phyloP scores from a whole-genome alignment of 2,113 vertebrate species.

The Pituophis catenifer region DNA sequence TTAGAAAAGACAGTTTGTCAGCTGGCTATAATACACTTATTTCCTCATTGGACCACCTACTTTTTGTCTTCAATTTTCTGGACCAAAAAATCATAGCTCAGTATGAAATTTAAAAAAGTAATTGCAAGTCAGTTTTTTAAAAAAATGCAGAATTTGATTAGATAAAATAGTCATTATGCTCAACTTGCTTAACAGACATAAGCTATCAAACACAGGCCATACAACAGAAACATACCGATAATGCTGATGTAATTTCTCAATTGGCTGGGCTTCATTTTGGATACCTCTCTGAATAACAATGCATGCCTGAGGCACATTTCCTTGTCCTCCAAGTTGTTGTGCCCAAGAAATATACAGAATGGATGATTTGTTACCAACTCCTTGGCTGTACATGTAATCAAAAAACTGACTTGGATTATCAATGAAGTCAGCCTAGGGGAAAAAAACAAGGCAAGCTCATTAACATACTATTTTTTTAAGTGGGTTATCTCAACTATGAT shows the following conservation, averaged over 20 bases:
- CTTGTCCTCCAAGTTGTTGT: constrained; percentile 68
- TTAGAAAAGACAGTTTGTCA: background rate
- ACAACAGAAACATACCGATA: constrained; percentile 68
- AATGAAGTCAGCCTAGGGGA: constrained; percentile 72
- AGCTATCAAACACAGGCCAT: background rate
- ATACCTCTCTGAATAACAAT: constrained; percentile 72
- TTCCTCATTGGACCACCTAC: background rate
- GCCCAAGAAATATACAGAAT: constrained; percentile 81
- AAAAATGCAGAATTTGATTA: background rate
- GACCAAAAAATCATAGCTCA: background rate
- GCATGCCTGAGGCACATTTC: constrained; percentile 64
- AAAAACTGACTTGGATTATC: constrained; percentile 72
- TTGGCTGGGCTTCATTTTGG: constrained; percentile 77
- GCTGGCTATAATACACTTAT: background rate
- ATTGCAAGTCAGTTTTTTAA: background rate
- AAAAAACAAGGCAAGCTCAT: background rate
- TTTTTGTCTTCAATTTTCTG: background rate
- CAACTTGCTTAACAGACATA: background rate
- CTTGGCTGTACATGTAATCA: constrained; percentile 69
- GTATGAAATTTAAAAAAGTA: background rate
- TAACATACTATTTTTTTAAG: background rate
- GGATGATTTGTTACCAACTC: constrained; percentile 72
- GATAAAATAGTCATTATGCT: background rate
- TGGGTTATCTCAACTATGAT: background rate
- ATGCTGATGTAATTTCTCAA: constrained; percentile 68